phyloP scores from a whole-genome alignment of 2,113 vertebrate genomes.

The Platichthys flesus region DNA sequence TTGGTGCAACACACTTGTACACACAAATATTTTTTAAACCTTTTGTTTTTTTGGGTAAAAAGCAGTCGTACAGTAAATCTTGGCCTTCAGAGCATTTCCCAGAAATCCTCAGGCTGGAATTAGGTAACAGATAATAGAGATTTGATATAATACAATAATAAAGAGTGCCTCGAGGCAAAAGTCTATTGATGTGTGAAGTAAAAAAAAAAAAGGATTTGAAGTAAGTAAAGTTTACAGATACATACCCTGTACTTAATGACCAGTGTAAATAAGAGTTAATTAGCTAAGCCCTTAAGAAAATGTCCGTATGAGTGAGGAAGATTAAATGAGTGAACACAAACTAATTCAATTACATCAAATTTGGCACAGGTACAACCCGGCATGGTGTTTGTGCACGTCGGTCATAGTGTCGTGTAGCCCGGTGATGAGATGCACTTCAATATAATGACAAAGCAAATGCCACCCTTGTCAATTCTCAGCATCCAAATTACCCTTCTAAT shows the following conservation, averaged over 20 bases:
- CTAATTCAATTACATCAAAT: not conserved
- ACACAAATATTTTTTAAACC: not conserved
- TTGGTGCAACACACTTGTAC: not conserved
- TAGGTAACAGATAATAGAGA: not conserved
- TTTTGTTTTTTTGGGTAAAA: too few relatives aligned
- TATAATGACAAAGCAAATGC: constrained; percentile 42
- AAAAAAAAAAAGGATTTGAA: not conserved
- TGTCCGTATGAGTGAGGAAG: not conserved
- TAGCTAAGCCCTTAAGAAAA: not conserved
- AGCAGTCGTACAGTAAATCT: not conserved
- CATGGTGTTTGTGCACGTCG: not conserved
- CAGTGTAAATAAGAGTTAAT: not conserved
- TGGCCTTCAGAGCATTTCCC: not conserved
- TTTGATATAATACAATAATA: not conserved
- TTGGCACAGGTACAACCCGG: not conserved
- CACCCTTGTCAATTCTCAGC: constrained; percentile 53
- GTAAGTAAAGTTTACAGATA: not conserved
- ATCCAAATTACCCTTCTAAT: constrained; percentile 42
- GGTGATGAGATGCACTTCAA: constrained; percentile 12
- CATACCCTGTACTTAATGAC: not conserved
- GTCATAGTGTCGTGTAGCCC: not conserved
- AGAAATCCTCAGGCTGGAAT: not conserved
- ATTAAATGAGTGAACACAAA: not conserved
- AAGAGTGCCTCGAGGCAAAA: not conserved
- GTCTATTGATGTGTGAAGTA: not conserved